Evolutionary conservation across 2,113 vertebrate species (phyloP), one percentile per base, ranked within the genome.

Genomic region (Oreochromis niloticus): DNA sequence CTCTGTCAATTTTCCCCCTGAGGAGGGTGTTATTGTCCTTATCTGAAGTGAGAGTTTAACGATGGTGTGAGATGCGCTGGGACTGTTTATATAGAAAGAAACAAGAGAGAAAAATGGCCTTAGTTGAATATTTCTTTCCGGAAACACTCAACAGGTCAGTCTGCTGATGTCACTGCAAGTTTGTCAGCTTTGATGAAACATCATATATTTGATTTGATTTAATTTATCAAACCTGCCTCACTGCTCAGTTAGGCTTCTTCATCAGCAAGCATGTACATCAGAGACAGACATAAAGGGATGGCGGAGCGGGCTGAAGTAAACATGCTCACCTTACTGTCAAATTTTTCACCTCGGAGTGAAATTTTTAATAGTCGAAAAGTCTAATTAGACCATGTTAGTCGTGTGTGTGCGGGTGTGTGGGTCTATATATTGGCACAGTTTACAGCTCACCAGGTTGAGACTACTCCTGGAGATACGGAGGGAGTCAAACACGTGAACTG

Each of bases 261-360:
- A 24, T 12, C 27, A 24, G 32, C 22, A 27, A 57, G 19, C 54
- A 48, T 48, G 56, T 66, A 41, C 34, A 34, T 48, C 36, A 73
- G 57, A 48, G 61, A 66, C 24, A 75, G 85, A 85, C 55, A 46
- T 78, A 43, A 66, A n/a, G 22, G 9, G 75, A 55, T 30, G 30
- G 81, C 39, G 11, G 24, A 56, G 78, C 1, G 2, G 12, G 36
- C 83, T 84, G 50, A 86, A 50, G 48, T 80, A 92, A 85, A 92
- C 91, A 84, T 56, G 61, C 68, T 82, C 94, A 93, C 91, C 81
- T 84, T n/a, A 82, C 93, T 95, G 94, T 50, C 61, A 94, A 27
- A 95, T 94, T 6, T 94, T 22, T 84, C 94, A 93, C 94, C 81
- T 71, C 6, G 30, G 16, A 87, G 94, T 73, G 89, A 96, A 92